Base-by-base conservation (phyloP, 2,113 vertebrate genomes). In the Delphinapterus leucas region DNA sequence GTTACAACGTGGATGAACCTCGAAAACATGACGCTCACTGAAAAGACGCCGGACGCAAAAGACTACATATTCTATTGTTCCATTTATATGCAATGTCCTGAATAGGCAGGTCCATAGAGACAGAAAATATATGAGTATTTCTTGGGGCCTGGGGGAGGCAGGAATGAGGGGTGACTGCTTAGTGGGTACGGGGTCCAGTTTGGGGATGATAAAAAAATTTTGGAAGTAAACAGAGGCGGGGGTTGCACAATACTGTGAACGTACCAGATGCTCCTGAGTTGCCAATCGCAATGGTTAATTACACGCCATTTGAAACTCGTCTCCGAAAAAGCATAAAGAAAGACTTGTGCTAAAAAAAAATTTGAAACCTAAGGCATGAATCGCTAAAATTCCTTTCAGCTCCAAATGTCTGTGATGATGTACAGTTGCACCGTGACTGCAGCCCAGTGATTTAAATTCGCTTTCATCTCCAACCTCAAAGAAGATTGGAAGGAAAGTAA, bases 351-450 rank as follows among this genome's bases (percentile, higher is more conserved):
- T 9, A 55, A 28, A 33, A 20, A 8, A 14, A 38, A 23, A 73
- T 8, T 10, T 1, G 38, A 73, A 49, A 23, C 11, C 33, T 4
- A 14, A 2, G 1, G 26, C 18, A 9, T 1, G 9, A 81, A 10
- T 73, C 11, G 23, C 14, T 23, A 21, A 86, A n/a, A 47, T n/a
- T 41, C 65, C 65, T 53, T n/a, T 47, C 28, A n/a, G 38, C 8
- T 28, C 55, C 31, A 23, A 65, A 81, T 13, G 23, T 36, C 44
- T 23, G 0, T 4, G 7, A 31, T 8, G 3, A 1, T 3, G 6
- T 55, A 0, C 15, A 7, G 20, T 18, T 17, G 44, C 4, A 58
- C 41, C 0, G 0, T 47, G 33, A 49, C 4, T 3, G 9, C 0
- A 12, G n/a, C 21, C 58, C 17, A 55, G n/a, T 58, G 33, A 25